Base-by-base conservation (phyloP, 1,140 invertebrate genomes). In the Drosophila ohnishii region DNA sequence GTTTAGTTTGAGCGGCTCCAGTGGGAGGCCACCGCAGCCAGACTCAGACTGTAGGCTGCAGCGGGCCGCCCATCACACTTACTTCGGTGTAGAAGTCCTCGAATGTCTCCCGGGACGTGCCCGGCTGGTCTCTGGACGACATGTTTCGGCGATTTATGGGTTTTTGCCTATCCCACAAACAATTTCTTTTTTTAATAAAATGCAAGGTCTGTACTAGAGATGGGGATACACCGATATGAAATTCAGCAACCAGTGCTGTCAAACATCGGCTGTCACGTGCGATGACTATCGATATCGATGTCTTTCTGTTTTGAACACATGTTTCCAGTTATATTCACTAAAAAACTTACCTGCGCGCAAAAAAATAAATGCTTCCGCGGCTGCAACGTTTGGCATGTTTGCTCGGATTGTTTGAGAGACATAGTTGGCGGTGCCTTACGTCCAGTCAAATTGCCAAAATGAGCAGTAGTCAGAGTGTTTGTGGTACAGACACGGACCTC, bases 71-170 rank as follows among this genome's bases (percentile, higher is more conserved):
- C 53, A 16, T 55, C 28, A 30, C 48, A 91, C 90, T 87, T 85
- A 92, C 91, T 91, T 92, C 91, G 30, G 90, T 48, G 55, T 92
- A 92, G 30, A 92, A 92, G 25, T 89, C 85, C 71, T 91, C 88
- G 59, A 92, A 92, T 5, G 79, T 86, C 35, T 92, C 91, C 53
- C 89, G 90, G 25, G 85, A 88, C 45, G 89, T 89, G 30, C 78
- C 72, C 11, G 90, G 87, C 42, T 85, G 62, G 60, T 91, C 90
- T 57, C 42, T 65, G 16, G 77, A 73, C 58, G 85, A 82, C 84
- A 87, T 87, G 35, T 55, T 80, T n/a, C 44, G 37, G 65, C 25
- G 57, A 57, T 55, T 37, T 47, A 37, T 14, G 5, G 42, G 11
- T 22, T 61, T 59, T 83, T 70, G 25, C 25, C 19, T 47, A 34